These are phyloP conservation scores for Diarsia brunnea DNA, from an alignment of 2,888 invertebrate genomes.

Conservation along the genomic window DNA sequence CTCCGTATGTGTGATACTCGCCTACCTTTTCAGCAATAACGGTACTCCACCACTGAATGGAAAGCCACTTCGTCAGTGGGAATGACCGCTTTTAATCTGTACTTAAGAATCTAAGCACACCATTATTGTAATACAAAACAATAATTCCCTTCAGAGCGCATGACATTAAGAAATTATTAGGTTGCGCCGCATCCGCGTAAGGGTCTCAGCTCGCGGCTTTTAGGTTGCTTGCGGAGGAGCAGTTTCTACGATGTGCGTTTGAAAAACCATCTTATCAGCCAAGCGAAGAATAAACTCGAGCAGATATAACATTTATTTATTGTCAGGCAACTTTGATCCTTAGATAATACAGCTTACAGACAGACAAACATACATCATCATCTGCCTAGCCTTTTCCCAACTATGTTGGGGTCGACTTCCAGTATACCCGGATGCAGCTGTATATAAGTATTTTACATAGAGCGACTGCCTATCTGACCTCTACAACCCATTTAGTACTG, in stretches of 20 bases:
- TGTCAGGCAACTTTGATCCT: no score
- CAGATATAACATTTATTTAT: no score
- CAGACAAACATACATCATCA: no score
- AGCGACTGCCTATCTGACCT: no score
- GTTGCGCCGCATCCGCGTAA: slow-evolving; percentile 88
- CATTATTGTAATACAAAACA: slow-evolving; percentile 89
- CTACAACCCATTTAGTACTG: no score
- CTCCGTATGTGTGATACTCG: not conserved
- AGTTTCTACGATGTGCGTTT: not conserved
- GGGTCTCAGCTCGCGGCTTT: slow-evolving; percentile 80
- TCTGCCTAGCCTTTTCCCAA: no score
- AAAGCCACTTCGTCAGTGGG: slow-evolving; percentile 73
- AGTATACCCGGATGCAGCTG: no score
- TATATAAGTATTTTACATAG: no score
- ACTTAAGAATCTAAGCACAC: slow-evolving; percentile 83
- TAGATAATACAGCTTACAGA: no score
- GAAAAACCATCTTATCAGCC: no score
- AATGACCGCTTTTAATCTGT: slow-evolving; percentile 80
- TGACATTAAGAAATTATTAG: slow-evolving; percentile 91
- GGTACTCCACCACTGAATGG: slow-evolving; percentile 57
- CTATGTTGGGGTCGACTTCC: no score
- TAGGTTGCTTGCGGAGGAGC: slow-evolving; percentile 64
- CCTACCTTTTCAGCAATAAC: slow-evolving; percentile 46
- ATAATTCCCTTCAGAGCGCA: slow-evolving; percentile 89
- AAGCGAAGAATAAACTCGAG: no score